Evolutionary conservation across 2,888 invertebrate genomes (phyloP), one percentile per base, ranked within the genome.

Genomic region (Caenorhabditis uteleia): DNA sequence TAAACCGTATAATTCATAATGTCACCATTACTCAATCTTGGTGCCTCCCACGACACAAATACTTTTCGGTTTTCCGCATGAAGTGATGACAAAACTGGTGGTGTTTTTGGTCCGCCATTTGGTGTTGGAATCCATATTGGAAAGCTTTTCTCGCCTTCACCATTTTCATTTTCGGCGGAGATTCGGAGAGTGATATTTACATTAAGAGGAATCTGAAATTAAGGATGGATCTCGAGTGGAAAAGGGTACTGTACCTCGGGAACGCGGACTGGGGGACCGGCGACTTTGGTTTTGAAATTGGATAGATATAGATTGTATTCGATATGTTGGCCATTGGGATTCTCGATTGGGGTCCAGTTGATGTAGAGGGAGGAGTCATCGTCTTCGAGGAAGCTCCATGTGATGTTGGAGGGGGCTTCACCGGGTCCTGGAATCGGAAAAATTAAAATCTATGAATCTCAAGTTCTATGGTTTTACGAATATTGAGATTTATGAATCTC

Each of bases 351-450:
- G 16, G 29, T 49, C 72, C 72, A 72, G 20, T 58, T 50, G 38
- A 72, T 60, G 27, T 62, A 56, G 18, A 72, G 43, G 3, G 49
- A 44, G 4, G 56, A 48, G 26, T 67, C 72, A 31, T 61, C 55
- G 10, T 49, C 46, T 18, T 67, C 72, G 10, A 61, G 57, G 26
- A 69, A 72, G 20, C 50, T 57, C 72, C 72, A 72, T 6, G 33
- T 48, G 20, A 72, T 65, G 25, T 65, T 67, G 1, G 29, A 34
- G 8, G 72, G 72, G 8, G 62, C 64, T 39, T 72, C 72, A n/a
- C 67, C 69, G n/a, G 72, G 72, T 43, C 60, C 72, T 72, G 43
- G 21, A 64, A 40, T n/a, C n/a, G n/a, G n/a, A n/a, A n/a, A n/a
- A n/a, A n/a, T n/a, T n/a, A n/a, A n/a, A n/a, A n/a, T n/a, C n/a